Percentiles rank a stretch among this genome's conserved stretches.
phyloP scores from a whole-genome alignment of 2,888 invertebrate species.

The Apotomis turbidana region DNA sequence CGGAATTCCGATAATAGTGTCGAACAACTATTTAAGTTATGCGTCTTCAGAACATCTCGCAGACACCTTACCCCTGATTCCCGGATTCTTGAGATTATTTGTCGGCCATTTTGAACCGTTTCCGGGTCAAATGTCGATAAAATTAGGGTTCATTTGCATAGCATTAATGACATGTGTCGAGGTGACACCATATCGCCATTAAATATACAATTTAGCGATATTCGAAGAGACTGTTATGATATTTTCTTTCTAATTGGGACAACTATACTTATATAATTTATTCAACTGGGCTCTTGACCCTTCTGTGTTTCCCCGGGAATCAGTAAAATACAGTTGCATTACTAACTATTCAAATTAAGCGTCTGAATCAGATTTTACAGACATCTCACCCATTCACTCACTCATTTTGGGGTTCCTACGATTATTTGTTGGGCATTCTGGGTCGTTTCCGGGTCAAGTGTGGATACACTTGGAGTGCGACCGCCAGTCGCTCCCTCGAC shows the following conservation, averaged over 20 bases:
- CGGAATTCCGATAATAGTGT: no score
- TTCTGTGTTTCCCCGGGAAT: no score
- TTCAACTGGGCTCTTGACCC: no score
- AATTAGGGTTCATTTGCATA: constrained; percentile 42
- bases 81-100: no score
- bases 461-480: constrained; percentile 49
- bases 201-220: no score
- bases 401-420: no score
- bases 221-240: no score
- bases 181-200: no score
- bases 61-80: background rate
- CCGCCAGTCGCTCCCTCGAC: constrained; percentile 17
- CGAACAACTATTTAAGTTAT: constrained; percentile 1
- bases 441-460: constrained; percentile 59
- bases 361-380: background rate
- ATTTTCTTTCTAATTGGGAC: no score
- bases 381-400: background rate
- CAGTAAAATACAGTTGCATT: no score
- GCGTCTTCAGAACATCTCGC: background rate
- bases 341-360: constrained; percentile 1
- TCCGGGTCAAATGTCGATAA: constrained; percentile 62
- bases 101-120: constrained; percentile 1
- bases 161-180: no score
- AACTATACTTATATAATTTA: no score
- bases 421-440: background rate